Evolutionary conservation across 2,888 invertebrate species (phyloP).

Genomic region (Diploptera punctata): DNA sequence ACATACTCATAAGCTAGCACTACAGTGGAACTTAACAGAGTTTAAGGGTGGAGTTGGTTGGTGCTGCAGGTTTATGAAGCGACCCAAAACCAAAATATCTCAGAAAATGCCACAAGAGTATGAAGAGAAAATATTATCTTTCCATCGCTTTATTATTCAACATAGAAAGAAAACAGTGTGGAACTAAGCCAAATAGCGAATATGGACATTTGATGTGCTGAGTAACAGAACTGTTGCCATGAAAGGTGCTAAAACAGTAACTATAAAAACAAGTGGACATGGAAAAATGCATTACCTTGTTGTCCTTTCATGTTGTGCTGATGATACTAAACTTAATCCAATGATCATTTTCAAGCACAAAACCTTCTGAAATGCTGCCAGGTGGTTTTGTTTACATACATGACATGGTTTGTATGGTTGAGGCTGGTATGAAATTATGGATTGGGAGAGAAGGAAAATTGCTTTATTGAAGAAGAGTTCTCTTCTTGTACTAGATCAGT

Average conservation of each 20-base stretch:
- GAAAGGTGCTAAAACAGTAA: too few relatives aligned
- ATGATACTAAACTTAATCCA: not conserved
- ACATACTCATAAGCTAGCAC: not conserved
- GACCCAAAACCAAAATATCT: not conserved
- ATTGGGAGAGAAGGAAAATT: not conserved
- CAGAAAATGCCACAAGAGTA: not conserved
- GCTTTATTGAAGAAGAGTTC: not conserved
- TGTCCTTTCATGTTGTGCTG: not conserved
- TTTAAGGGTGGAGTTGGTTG: slow-evolving; percentile 2
- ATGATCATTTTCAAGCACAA: not conserved
- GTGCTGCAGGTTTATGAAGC: slow-evolving; percentile 6
- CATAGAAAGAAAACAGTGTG: not conserved
- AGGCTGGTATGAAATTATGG: not conserved
- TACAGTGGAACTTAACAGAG: not conserved
- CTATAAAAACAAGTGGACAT: not conserved
- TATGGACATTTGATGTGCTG: not conserved
- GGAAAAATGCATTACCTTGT: not conserved
- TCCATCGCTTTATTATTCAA: slow-evolving; percentile 4
- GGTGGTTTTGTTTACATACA: not conserved
- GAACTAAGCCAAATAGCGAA: not conserved
- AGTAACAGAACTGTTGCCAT: slow-evolving; percentile 6
- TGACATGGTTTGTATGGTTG: not conserved
- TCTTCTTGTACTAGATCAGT: not conserved
- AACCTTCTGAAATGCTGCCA: not conserved
- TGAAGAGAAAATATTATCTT: not conserved